Conservation (phyloP, 2,113 vertebrate genomes). For the Pomatostomus ruficeps region DNA sequence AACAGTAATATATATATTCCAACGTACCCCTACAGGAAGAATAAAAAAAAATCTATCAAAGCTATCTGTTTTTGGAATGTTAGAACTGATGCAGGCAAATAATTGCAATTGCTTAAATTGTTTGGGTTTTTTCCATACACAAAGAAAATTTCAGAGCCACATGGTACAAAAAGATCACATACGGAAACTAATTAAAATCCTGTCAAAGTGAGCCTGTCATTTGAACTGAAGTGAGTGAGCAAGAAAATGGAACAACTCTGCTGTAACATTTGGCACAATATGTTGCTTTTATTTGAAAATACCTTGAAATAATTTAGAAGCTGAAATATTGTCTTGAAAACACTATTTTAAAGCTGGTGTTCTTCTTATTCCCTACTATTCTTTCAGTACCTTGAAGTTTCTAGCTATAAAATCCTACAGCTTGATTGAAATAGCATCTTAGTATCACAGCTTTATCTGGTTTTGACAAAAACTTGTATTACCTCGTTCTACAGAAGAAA, state of each 20-base stretch:
- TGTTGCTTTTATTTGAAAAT: constrained; percentile 44
- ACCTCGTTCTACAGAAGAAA: background rate
- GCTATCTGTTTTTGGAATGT: constrained; percentile 44
- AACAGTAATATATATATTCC: background rate
- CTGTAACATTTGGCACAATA: constrained; percentile 26
- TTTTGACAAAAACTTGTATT: background rate
- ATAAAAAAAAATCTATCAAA: constrained; percentile 19
- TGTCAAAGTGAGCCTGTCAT: constrained; percentile 60
- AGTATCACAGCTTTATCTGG: background rate
- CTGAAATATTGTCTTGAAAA: background rate
- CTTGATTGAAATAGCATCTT: background rate
- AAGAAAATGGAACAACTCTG: constrained; percentile 44
- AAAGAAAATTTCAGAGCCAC: constrained; percentile 53
- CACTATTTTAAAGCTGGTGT: background rate
- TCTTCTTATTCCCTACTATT: background rate
- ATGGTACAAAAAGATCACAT: constrained; percentile 62
- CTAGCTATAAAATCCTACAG: background rate
- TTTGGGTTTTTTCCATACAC: background rate
- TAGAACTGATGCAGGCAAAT: constrained; percentile 50
- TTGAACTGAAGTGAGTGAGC: constrained; percentile 11
- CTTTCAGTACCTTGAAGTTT: background rate
- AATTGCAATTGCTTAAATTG: constrained; percentile 47
- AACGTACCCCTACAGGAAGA: background rate
- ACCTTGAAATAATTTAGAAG: background rate
- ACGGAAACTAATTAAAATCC: constrained; percentile 71